Evolutionary conservation across 2,113 vertebrate species (phyloP).

Genomic region (Burhinus oedicnemus): DNA sequence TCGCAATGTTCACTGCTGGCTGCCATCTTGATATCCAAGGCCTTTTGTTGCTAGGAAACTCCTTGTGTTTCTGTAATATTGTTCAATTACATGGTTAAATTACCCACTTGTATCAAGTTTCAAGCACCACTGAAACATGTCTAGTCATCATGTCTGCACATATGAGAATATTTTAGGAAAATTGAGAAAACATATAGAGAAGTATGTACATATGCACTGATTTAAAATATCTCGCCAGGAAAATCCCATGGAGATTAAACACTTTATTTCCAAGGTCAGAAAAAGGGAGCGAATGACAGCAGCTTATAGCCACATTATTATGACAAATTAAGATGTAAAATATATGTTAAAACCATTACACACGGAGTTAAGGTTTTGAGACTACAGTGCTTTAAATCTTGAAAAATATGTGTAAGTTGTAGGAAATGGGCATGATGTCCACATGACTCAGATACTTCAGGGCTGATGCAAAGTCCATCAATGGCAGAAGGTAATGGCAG

Average conservation of each 20-base stretch:
- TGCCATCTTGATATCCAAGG: conserved; percentile 58
- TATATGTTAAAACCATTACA: conserved; percentile 63
- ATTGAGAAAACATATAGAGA: conserved; percentile 56
- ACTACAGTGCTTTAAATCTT: neutral
- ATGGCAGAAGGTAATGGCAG: neutral
- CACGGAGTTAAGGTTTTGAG: neutral
- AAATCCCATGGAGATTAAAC: conserved; percentile 57
- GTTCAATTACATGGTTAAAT: conserved; percentile 56
- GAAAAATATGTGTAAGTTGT: conserved; percentile 35
- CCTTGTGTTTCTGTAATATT: conserved; percentile 56
- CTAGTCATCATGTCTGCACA: conserved; percentile 70
- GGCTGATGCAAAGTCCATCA: conserved; percentile 28
- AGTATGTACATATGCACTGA: conserved; percentile 36
- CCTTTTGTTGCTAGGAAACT: conserved; percentile 64
- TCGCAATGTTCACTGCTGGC: conserved; percentile 9
- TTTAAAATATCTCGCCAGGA: conserved; percentile 59
- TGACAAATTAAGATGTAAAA: conserved; percentile 60
- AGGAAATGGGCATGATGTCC: conserved; percentile 46
- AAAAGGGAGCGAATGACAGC: conserved; percentile 53
- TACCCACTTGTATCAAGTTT: conserved; percentile 51
- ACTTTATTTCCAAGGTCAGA: conserved; percentile 61
- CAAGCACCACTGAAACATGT: conserved; percentile 64
- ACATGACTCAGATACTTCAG: conserved; percentile 33
- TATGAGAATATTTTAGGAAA: conserved; percentile 70
- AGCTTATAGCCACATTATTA: conserved; percentile 42